Conservation (phyloP, 2,113 vertebrate species). For the Chrysochloris asiatica region DNA sequence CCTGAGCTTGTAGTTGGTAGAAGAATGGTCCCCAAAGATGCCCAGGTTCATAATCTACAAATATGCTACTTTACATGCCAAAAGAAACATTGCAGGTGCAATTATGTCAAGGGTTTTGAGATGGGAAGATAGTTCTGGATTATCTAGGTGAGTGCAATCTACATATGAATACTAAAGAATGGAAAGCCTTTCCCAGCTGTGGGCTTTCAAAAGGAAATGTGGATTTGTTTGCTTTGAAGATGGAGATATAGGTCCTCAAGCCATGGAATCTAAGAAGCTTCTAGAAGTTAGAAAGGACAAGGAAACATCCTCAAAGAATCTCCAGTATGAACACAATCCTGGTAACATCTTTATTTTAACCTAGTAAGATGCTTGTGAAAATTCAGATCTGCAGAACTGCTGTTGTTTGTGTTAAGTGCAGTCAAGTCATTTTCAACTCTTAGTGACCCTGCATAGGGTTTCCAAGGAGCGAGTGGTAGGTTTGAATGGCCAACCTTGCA, state of each 20-base stretch:
- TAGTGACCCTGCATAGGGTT: no score
- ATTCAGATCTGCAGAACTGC: background rate
- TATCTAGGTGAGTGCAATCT: background rate
- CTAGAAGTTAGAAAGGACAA: background rate
- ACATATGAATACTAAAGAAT: background rate
- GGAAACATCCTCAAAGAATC: background rate
- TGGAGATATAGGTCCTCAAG: background rate
- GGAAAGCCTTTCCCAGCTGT: background rate
- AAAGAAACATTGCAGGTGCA: background rate
- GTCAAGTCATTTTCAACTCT: no score
- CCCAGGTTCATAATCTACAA: background rate
- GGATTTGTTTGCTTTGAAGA: background rate
- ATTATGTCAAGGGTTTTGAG: background rate
- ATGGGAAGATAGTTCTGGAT: background rate
- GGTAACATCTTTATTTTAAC: background rate
- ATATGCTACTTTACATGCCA: background rate
- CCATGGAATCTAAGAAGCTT: background rate
- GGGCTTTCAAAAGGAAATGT: background rate
- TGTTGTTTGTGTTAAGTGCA: no score
- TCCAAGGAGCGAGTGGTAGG: no score
- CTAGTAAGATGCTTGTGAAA: background rate
- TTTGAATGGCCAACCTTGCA: no score
- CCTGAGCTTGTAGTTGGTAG: fast-evolving
- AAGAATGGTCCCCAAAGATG: background rate
- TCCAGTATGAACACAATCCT: fast-evolving